Percentiles rank a stretch among this genome's conserved stretches.
Evolutionary conservation across 2,888 invertebrate genomes (phyloP).

Genomic region (Synergus japonicus): DNA sequence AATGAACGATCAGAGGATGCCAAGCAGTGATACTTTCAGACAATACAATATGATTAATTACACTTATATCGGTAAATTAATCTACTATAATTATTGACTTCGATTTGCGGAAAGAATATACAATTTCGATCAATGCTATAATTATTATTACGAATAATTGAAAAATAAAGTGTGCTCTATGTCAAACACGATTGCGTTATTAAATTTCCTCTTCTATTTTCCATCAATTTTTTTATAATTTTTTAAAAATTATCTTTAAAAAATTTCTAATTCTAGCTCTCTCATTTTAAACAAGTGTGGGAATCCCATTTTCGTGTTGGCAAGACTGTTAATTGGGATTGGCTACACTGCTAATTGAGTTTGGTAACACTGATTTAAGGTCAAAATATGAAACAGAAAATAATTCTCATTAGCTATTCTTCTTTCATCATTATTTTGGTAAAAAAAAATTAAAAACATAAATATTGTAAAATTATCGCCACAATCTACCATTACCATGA

Average conservation of each 20-base stretch:
- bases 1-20: constrained; percentile 71
- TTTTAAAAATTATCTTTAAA: neutral
- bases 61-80: constrained; percentile 75
- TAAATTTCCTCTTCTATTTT: constrained; percentile 26
- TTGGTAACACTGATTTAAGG: too few relatives aligned
- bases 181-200: constrained; percentile 63
- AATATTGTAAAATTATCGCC: too few relatives aligned
- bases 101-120: constrained; percentile 68
- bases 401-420: too few relatives aligned
- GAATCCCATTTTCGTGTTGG: too few relatives aligned
- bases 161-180: constrained; percentile 77
- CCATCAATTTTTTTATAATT: neutral
- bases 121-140: constrained; percentile 75
- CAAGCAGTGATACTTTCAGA: constrained; percentile 75
- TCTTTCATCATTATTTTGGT: too few relatives aligned
- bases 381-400: too few relatives aligned
- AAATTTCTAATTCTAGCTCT: too few relatives aligned
- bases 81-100: constrained; percentile 74
- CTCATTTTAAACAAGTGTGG: too few relatives aligned
- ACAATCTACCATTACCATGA: too few relatives aligned
- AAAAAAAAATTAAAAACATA: too few relatives aligned
- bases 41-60: constrained; percentile 77
- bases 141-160: constrained; percentile 75
- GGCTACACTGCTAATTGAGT: too few relatives aligned
- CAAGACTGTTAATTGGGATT: too few relatives aligned